phyloP scores from a whole-genome alignment of 2,113 vertebrate species.

The Pandion haliaetus region DNA sequence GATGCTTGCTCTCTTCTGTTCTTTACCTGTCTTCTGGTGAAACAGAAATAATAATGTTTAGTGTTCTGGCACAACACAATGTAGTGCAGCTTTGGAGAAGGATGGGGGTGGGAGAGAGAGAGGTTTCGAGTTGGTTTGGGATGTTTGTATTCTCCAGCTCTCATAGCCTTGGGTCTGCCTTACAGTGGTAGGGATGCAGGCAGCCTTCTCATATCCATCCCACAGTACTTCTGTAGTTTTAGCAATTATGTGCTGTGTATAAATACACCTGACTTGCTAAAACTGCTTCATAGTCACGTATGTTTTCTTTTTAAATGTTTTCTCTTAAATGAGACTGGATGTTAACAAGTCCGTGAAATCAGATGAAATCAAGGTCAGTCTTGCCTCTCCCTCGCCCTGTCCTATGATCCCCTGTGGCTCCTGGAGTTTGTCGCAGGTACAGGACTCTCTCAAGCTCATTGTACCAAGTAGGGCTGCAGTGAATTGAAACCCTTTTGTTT shows the following conservation, averaged over 20 bases:
- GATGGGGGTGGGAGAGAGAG: too few relatives aligned
- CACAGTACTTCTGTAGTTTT: too few relatives aligned
- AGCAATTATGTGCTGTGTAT: rapidly evolving
- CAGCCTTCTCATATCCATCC: background rate
- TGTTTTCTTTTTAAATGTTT: background rate
- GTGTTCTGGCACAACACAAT: background rate
- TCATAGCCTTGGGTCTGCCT: background rate
- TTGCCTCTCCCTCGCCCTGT: background rate
- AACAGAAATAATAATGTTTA: background rate
- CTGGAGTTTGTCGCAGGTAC: background rate
- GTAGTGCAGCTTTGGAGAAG: background rate
- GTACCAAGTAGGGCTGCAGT: background rate
- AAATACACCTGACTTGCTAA: background rate
- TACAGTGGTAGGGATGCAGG: background rate
- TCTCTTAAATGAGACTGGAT: background rate
- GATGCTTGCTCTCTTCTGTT: background rate
- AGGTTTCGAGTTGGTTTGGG: background rate
- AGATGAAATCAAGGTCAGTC: background rate
- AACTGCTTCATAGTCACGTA: background rate
- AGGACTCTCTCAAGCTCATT: background rate
- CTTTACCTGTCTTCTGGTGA: background rate
- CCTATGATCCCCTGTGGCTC: background rate
- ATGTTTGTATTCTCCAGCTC: background rate
- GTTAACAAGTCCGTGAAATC: background rate
- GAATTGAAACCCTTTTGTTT: background rate